Evolutionary conservation across 2,888 invertebrate species (phyloP), one percentile per base, ranked within the genome.

Genomic region (Drosophila anceps): DNA sequence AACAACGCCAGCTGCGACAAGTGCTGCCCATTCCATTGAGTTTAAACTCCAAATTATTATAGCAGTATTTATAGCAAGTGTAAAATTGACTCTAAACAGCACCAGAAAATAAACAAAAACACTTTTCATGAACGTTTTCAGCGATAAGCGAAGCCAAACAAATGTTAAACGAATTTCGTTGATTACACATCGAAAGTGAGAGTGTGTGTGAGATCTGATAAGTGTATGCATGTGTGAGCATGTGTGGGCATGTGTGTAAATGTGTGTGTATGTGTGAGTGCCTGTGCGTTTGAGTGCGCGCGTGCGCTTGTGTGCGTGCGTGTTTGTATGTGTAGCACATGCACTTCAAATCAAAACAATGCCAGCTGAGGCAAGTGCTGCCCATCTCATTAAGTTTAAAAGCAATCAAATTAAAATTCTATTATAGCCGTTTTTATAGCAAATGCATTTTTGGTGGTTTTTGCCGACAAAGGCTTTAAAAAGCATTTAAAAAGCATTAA

Each of bases 131-230:
- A 31, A 18, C n/a, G 31, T 31, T 50, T 2, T 12, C 20, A 20
- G 13, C 20, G 50, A 50, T 50, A 50, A 31, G 8, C 18, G 13
- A 50, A 31, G n/a, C 50, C n/a, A 50, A 31, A 50, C 50, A 31
- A 50, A 50, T 33, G 33, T 13, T 12, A 48, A 29, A 31, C 8
- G n/a, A 29, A n/a, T 48, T 48, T 50, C 3, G 1, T 29, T 29
- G n/a, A 1, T n/a, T 48, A n/a, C n/a, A n/a, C n/a, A n/a, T n/a
- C n/a, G n/a, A n/a, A n/a, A n/a, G 29, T 24, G 24, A 3, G 24
- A 24, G 24, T 24, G 35, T 50, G 29, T 44, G 59, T 33, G 48
- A 39, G 73, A 62, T 62, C 55, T 63, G 62, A 55, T 68, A 37
- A 61, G 57, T 39, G 35, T 39, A 18, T 60, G 54, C 53, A n/a